Conservation (phyloP, 2,888 invertebrate genomes). For the Pinctada fucata region DNA sequence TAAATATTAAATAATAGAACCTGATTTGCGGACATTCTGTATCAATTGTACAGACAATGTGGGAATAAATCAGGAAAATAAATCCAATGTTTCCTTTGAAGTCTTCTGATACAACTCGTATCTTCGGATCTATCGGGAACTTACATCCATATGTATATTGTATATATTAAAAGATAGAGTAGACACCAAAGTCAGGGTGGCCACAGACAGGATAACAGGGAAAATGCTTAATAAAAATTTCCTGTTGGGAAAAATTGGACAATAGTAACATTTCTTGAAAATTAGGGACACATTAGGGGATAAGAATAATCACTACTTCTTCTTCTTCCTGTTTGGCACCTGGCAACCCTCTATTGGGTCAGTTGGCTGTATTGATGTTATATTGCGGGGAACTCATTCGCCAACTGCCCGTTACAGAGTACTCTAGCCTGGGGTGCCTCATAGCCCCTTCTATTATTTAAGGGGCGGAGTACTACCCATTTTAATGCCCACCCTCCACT, state of each 20-base stretch:
- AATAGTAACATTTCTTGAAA: conserved; percentile 34
- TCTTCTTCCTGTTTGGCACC: too few relatives aligned
- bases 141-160: neutral
- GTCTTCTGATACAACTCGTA: neutral
- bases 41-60: conserved; percentile 6
- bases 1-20: neutral
- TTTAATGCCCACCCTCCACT: too few relatives aligned
- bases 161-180: too few relatives aligned
- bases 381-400: too few relatives aligned
- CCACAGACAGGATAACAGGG: neutral
- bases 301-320: too few relatives aligned
- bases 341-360: too few relatives aligned
- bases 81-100: neutral
- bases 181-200: too few relatives aligned
- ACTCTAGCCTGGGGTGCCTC: too few relatives aligned
- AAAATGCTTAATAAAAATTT: neutral
- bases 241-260: neutral
- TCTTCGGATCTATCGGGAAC: neutral
- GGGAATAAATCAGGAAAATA: conserved; percentile 15
- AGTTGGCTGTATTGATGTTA: too few relatives aligned
- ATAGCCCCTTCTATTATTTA: too few relatives aligned
- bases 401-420: too few relatives aligned
- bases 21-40: conserved; percentile 17
- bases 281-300: conserved; percentile 22
- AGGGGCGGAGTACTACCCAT: too few relatives aligned